Conservation (phyloP, 2,113 vertebrate species). For the Mesoclemmys tuberculata region DNA sequence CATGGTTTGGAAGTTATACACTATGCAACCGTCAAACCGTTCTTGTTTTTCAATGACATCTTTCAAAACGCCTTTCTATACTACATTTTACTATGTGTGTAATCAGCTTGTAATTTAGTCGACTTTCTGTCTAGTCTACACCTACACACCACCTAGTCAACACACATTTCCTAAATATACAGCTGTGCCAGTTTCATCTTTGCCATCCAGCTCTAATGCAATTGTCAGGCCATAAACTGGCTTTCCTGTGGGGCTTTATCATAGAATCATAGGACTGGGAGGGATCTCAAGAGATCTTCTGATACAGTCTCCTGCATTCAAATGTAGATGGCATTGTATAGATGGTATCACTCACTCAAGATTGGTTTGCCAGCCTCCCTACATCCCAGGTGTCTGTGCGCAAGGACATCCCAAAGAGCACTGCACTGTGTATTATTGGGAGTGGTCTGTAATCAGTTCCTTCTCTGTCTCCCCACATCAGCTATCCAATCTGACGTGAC, state of each 20-base stretch:
- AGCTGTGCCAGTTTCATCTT: background rate
- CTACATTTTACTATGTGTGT: background rate
- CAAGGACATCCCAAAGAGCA: background rate
- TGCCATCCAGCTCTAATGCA: background rate
- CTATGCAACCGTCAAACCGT: background rate
- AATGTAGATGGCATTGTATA: background rate
- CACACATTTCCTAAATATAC: background rate
- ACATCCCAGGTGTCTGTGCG: background rate
- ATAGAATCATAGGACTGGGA: background rate
- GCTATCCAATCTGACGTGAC: background rate
- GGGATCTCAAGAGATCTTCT: too few relatives aligned
- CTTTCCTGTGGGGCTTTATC: background rate
- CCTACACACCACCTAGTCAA: background rate
- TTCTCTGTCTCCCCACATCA: background rate
- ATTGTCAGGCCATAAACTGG: accelerated
- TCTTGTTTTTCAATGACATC: background rate
- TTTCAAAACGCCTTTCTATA: background rate
- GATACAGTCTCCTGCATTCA: too few relatives aligned
- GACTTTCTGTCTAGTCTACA: background rate
- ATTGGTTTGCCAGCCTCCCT: background rate
- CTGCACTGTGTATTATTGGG: background rate
- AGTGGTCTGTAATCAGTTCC: background rate
- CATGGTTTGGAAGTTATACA: background rate
- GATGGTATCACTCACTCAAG: background rate
- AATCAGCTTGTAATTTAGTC: background rate